These are phyloP conservation scores for Synergus itoensis DNA, from an alignment of 2,888 invertebrate species.

Conservation along the genomic window DNA sequence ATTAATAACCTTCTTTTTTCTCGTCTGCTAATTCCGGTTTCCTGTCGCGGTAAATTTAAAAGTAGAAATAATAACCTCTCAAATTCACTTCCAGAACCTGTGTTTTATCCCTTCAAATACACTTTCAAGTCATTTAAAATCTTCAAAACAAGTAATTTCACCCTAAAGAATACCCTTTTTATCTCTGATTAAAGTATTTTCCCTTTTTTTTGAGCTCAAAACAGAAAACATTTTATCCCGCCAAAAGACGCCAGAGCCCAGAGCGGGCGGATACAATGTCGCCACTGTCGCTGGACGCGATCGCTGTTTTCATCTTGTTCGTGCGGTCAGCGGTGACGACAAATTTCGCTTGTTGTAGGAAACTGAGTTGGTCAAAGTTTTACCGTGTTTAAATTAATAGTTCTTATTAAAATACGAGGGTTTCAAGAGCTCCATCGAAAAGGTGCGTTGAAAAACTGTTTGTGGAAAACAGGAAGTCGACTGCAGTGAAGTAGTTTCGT, in stretches of 20 bases:
- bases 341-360: constrained; percentile 43
- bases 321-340: constrained; percentile 49
- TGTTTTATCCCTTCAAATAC: background rate
- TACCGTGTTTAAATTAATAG: constrained; percentile 43
- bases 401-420: background rate
- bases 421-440: background rate
- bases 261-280: constrained; percentile 43
- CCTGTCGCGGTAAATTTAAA: constrained; percentile 10
- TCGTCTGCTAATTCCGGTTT: constrained; percentile 34
- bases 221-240: constrained; percentile 42
- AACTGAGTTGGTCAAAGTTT: constrained; percentile 36
- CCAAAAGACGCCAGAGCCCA: constrained; percentile 48
- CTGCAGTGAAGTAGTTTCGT: constrained; percentile 47
- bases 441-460: constrained; percentile 48
- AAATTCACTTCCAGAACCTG: background rate
- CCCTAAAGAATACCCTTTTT: background rate
- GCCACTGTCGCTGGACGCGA: constrained; percentile 52
- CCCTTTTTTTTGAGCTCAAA: background rate
- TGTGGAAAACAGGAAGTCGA: constrained; percentile 50
- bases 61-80: background rate
- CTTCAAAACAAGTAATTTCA: background rate
- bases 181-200: background rate
- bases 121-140: background rate
- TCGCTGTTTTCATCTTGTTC: constrained; percentile 55
- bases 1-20: background rate